phyloP scores from a whole-genome alignment of 2,113 vertebrate genomes.

The Gobio gobio region DNA sequence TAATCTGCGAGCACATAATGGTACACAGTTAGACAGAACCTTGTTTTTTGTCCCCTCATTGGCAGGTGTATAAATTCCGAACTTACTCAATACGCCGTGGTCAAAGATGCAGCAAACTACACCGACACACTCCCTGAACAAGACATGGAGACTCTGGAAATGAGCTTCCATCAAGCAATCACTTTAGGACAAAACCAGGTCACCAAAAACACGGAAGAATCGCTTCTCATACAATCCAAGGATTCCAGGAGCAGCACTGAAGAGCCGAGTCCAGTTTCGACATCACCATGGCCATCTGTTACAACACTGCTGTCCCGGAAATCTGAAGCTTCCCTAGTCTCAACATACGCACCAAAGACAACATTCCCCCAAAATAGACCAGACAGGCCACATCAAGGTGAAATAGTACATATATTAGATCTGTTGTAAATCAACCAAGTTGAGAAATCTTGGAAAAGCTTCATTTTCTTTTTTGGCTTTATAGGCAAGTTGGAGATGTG shows the following conservation, averaged over 20 bases:
- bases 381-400: slow-evolving; percentile 58
- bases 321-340: background rate
- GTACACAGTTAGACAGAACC: background rate
- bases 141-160: slow-evolving; percentile 37
- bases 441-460: background rate
- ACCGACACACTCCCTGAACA: slow-evolving; percentile 44
- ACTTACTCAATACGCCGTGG: slow-evolving; percentile 66
- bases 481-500: slow-evolving; percentile 69
- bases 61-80: slow-evolving; percentile 71
- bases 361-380: background rate
- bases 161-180: slow-evolving; percentile 29
- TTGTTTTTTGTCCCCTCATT: background rate
- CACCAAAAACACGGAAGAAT: slow-evolving; percentile 23
- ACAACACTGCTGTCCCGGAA: slow-evolving; percentile 3
- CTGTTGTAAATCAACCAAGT: background rate
- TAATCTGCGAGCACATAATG: background rate
- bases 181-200: background rate
- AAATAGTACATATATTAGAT: background rate
- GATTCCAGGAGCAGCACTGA: background rate
- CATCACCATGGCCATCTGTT: background rate
- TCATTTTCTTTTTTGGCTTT: background rate
- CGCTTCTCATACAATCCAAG: background rate
- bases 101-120: slow-evolving; percentile 64
- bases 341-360: slow-evolving; percentile 25
- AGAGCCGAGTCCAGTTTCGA: slow-evolving; percentile 4